Base-by-base conservation (phyloP, 2,888 invertebrate species). In the Timema podura region DNA sequence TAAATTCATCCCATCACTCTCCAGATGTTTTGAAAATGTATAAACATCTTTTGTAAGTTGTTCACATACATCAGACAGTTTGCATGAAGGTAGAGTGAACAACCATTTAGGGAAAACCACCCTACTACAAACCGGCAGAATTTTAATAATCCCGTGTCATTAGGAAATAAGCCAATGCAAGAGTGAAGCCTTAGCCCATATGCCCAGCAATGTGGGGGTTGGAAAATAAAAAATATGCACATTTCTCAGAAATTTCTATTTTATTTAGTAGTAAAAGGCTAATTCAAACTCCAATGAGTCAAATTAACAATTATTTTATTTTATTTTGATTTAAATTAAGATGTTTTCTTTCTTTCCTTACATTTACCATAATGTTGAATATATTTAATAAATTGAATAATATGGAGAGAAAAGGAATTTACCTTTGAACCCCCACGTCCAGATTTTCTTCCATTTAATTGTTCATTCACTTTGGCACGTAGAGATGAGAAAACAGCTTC, bases 401-500 rank as follows among this genome's bases (percentile, higher is more conserved):
- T 30, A 57, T 6, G 57, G 5, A 9, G n/a, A 44, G n/a, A 45
- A 51, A 49, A 15, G 64, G 11, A 51, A 10, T 49, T 47, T 69
- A 73, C 70, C 70, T 70, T 74, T 13, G 70, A 68, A 15, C 66
- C 64, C 10, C 82, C 73, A 49, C 69, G 64, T 13, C 82, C 73
- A 15, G 68, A 65, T 44, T 54, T 65, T 65, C 81, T 82, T 74
- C 91, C 89, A 64, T 91, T 88, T 7, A 95, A 82, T 73, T 85
- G 85, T 0, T 84, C 85, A 75, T 89, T 89, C 3, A 91, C 93
- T 82, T 92, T 91, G 54, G 87, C 69, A 79, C 88, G 88, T 10
- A 88, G 88, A 68, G 93, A 91, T 72, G 88, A 88, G n/a, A 98
- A 78, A 0, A 89, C 95, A 68, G 90, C 91, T 76, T 97, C 95